These are phyloP conservation scores for Cheilinus undulatus DNA, from an alignment of 2,113 vertebrate genomes.

Conservation along the genomic window DNA sequence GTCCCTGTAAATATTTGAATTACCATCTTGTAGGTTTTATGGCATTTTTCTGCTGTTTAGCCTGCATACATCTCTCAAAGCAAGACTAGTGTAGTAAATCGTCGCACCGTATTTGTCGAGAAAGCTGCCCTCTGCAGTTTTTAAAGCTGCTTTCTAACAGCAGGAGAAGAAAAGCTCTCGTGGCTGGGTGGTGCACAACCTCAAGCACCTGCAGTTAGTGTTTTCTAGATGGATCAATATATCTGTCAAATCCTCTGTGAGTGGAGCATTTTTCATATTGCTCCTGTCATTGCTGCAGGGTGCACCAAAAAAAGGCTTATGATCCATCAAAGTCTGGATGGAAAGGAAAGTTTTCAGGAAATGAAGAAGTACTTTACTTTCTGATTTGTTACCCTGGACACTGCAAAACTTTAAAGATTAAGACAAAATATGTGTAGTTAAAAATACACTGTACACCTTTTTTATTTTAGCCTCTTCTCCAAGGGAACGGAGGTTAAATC, in stretches of 20 bases:
- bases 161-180: conserved; percentile 2
- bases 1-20: not conserved
- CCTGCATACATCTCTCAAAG: conserved; percentile 5
- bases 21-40: conserved; percentile 21
- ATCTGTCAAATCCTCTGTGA: conserved; percentile 61
- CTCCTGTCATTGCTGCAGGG: conserved; percentile 28
- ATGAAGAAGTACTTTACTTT: not conserved
- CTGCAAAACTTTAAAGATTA: not conserved
- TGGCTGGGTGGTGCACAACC: conserved; percentile 40
- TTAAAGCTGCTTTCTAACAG: conserved; percentile 31
- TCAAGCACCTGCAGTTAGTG: conserved; percentile 36
- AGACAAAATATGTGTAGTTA: not conserved
- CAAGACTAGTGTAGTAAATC: conserved; percentile 10
- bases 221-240: conserved; percentile 70
- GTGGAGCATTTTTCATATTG: conserved; percentile 51
- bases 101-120: conserved; percentile 6
- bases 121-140: conserved; percentile 30
- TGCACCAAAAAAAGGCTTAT: conserved; percentile 17
- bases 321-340: conserved; percentile 25
- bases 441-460: not conserved
- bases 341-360: not conserved
- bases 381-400: too few species aligned
- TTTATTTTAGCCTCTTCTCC: conserved; percentile 35
- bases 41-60: not conserved
- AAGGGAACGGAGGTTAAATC: conserved; percentile 31